Conservation (phyloP, 2,113 vertebrate species). For the Arvicanthis niloticus region DNA sequence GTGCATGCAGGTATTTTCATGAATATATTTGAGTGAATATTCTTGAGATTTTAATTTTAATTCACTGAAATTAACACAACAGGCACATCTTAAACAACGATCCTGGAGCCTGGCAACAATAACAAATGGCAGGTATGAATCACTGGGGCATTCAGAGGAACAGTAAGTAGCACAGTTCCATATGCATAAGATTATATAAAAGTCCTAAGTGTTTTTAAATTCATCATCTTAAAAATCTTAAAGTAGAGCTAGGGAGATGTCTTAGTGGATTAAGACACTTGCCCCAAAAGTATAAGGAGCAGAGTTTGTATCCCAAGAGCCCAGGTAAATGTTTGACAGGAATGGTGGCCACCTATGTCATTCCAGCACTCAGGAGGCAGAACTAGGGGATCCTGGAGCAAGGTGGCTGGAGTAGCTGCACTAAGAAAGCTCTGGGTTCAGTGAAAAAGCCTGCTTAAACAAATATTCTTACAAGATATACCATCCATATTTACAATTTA, state of each 20-base stretch:
- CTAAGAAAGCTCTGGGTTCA: background rate
- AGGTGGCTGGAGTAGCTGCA: background rate
- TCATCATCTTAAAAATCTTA: conserved; percentile 7
- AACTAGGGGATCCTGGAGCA: background rate
- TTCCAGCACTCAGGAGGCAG: background rate
- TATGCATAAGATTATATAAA: background rate
- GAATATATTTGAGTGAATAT: background rate
- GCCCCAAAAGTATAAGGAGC: background rate
- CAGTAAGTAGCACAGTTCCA: background rate
- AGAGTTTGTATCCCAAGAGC: background rate
- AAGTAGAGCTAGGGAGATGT: background rate
- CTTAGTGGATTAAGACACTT: background rate
- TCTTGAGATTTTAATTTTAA: conserved; percentile 47
- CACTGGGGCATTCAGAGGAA: background rate
- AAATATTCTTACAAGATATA: background rate
- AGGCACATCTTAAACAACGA: background rate
- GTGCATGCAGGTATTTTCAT: background rate
- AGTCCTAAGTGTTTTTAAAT: conserved; percentile 2
- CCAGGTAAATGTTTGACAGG: background rate
- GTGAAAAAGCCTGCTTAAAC: background rate
- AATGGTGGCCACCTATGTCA: background rate
- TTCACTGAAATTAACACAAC: conserved; percentile 11
- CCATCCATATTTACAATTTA: conserved; percentile 4
- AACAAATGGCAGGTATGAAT: background rate
- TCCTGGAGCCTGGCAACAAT: background rate